phyloP scores from a whole-genome alignment of 2,113 vertebrate species.

The Sturnus vulgaris region DNA sequence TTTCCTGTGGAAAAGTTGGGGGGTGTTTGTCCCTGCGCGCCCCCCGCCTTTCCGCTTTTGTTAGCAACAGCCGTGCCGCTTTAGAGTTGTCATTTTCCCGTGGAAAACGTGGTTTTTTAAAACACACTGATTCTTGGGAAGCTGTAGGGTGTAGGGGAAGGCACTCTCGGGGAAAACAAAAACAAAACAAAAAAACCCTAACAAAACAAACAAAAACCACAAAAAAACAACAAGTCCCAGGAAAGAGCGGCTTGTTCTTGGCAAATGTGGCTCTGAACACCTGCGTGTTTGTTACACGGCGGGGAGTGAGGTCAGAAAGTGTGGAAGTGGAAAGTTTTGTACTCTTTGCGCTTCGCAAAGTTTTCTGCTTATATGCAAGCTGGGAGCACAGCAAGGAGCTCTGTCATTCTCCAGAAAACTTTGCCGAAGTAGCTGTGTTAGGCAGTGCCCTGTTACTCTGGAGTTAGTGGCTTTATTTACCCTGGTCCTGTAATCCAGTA shows the following conservation, averaged over 20 bases:
- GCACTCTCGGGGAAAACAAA: rapidly evolving
- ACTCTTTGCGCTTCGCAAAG: neutral
- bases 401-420: neutral
- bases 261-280: neutral
- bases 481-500: neutral
- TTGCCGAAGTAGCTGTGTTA: neutral
- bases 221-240: neutral
- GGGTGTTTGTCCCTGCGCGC: neutral
- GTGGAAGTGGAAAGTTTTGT: neutral
- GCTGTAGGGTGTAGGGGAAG: neutral
- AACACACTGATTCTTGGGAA: neutral
- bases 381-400: neutral
- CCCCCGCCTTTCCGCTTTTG: too few species aligned
- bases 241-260: rapidly evolving
- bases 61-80: neutral
- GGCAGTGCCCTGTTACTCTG: neutral
- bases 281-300: neutral
- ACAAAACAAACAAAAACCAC: too few species aligned
- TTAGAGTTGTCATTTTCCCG: rapidly evolving
- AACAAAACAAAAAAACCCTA: too few species aligned
- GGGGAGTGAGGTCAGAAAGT: rapidly evolving
- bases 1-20: neutral
- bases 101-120: neutral
- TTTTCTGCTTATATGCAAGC: neutral
- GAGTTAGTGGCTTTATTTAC: rapidly evolving